Base-by-base conservation (phyloP, 2,113 vertebrate genomes). In the Pogonocichla stellata region DNA sequence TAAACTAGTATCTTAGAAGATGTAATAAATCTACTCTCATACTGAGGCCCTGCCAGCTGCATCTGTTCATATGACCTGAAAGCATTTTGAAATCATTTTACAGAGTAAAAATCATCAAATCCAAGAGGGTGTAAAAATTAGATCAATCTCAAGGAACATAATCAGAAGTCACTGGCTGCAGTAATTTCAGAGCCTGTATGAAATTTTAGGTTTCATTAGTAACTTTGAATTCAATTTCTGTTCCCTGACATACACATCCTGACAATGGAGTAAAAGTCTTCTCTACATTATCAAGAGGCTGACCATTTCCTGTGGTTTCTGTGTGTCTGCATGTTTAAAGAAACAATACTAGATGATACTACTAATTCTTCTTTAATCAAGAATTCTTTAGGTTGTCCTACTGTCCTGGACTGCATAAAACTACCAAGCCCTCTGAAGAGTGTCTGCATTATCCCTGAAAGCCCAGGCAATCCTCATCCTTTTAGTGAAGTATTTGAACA, bases 91-190 rank as follows among this genome's bases (percentile, higher is more conserved):
- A 95, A 91, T 72, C 1, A 89, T 83, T 90, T 93, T 88, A 47
- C n/a, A 33, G 14, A 69, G n/a, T 33, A 66, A 29, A 92, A 91
- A 62, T 79, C 57, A 93, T 80, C 73, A 92, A 29, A 87, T 70
- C 62, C 79, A 93, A 74, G 88, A 79, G 84, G 51, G 54, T 84
- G 45, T 62, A 90, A 96, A 96, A 94, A 70, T 60, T 60, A 66
- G 42, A 95, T 88, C 42, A 58, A 6, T 73, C 60, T 78, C 67
- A 92, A 53, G 43, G 65, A 86, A 91, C n/a, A 71, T 23, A 85
- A 85, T 86, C 86, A 90, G 45, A 87, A 88, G 17, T 34, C 69
- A 78, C 33, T 43, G 36, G 60, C 23, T 90, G 64, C 47, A 73
- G 56, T 78, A 80, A 84, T 74, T 92, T 86, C 33, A 74, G 56